phyloP scores from a whole-genome alignment of 2,888 invertebrate genomes.

The Panzeria rudis region DNA sequence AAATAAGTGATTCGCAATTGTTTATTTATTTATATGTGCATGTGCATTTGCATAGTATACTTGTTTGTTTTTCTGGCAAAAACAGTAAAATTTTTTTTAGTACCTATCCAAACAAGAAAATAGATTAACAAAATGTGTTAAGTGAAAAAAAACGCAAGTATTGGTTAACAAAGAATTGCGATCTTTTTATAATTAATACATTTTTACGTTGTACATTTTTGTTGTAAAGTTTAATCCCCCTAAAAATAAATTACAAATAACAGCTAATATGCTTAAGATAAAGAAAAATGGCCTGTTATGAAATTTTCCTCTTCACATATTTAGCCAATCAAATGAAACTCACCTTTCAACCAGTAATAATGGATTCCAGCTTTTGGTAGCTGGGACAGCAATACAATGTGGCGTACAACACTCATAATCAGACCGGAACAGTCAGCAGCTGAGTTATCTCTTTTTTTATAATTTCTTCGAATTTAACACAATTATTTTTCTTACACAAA shows the following conservation, averaged over 20 bases:
- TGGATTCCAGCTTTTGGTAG: conserved; percentile 78
- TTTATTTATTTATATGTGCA: conserved; percentile 15
- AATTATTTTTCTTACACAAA: conserved; percentile 41
- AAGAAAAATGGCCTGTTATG: conserved; percentile 56
- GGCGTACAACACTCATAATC: conserved; percentile 80
- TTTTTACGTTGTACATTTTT: conserved; percentile 24
- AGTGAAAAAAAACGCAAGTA: not conserved
- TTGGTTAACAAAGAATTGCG: conserved; percentile 35
- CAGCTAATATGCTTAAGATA: not conserved
- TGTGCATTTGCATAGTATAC: conserved; percentile 16
- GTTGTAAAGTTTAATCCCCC: conserved; percentile 34
- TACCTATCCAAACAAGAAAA: conserved; percentile 10
- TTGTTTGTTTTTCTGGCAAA: conserved; percentile 26
- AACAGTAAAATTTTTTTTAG: not conserved
- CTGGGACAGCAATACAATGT: conserved; percentile 79
- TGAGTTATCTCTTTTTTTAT: conserved; percentile 41
- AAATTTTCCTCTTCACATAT: conserved; percentile 43
- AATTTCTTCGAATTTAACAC: conserved; percentile 26
- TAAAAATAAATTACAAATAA: not conserved
- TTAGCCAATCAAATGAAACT: conserved; percentile 62
- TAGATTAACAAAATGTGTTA: not conserved
- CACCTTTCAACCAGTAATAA: conserved; percentile 79
- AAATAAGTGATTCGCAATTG: conserved; percentile 11
- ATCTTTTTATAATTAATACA: conserved; percentile 17
- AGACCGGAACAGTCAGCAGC: conserved; percentile 49